Conservation (phyloP, 2,797 vertebrate genomes). For the Melanotaenia pygmaea region DNA sequence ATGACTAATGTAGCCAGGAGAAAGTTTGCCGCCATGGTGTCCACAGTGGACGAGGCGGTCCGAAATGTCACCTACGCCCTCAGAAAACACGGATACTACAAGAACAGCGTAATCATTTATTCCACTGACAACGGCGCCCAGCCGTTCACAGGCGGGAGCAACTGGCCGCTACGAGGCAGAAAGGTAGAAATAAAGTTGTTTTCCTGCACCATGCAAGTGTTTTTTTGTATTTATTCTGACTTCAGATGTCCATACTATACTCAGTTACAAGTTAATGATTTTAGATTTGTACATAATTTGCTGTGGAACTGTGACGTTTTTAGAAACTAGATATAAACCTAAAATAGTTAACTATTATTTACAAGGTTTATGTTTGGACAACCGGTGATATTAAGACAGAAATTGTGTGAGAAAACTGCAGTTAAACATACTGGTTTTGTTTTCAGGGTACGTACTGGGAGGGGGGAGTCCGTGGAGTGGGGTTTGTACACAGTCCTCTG, state of each 20-base stretch:
- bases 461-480: slow-evolving; percentile 92
- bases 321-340: not conserved
- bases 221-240: not conserved
- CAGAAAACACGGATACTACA: slow-evolving; percentile 92
- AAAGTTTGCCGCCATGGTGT: slow-evolving; percentile 94
- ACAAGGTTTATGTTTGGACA: not conserved
- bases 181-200: slow-evolving; percentile 73
- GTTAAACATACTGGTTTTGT: not conserved
- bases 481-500: slow-evolving; percentile 95
- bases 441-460: slow-evolving; percentile 94
- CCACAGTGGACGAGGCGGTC: slow-evolving; percentile 95
- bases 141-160: slow-evolving; percentile 95
- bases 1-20: slow-evolving; percentile 91
- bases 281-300: not conserved
- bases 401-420: not conserved
- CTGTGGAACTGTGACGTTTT: not conserved
- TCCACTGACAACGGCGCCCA: slow-evolving; percentile 96
- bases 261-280: too few species aligned
- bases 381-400: too few species aligned
- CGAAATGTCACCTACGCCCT: slow-evolving; percentile 94
- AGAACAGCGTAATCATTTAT: slow-evolving; percentile 92
- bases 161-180: slow-evolving; percentile 94
- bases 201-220: too few species aligned
- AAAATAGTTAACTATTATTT: not conserved
- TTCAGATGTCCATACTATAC: too few species aligned